phyloP scores from a whole-genome alignment of 2,888 invertebrate genomes.

The Cerastis rubricosa region DNA sequence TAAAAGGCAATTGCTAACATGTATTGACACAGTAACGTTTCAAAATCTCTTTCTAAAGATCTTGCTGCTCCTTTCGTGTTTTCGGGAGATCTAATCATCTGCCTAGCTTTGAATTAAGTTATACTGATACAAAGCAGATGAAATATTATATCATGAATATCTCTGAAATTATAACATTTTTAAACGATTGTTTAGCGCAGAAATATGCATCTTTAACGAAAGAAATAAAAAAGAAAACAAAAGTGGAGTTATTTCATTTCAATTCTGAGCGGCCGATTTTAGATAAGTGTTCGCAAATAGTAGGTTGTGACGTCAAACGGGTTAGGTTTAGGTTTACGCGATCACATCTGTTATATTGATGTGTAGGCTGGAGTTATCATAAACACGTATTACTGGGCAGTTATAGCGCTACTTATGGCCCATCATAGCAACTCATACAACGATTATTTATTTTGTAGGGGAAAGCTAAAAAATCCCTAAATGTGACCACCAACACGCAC shows the following conservation, averaged over 20 bases:
- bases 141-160: neutral
- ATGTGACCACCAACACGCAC: neutral
- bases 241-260: neutral
- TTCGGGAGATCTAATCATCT: neutral
- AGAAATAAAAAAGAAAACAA: neutral
- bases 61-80: neutral
- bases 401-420: neutral
- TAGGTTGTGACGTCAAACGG: constrained; percentile 50
- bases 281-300: constrained; percentile 44
- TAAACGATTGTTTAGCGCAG: neutral
- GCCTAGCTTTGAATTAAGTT: neutral
- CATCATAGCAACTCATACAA: neutral
- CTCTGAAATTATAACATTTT: neutral
- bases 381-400: constrained; percentile 21
- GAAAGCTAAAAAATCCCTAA: neutral
- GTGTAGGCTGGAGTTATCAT: constrained; percentile 14
- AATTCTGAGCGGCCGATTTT: neutral
- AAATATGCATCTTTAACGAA: neutral
- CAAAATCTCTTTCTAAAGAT: neutral
- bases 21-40: neutral
- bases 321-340: constrained; percentile 21
- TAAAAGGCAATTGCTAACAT: neutral
- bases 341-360: constrained; percentile 17
- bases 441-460: neutral
- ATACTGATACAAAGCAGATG: neutral